Evolutionary conservation across 2,113 vertebrate species (phyloP).

Genomic region (Platysternon megacephalum): DNA sequence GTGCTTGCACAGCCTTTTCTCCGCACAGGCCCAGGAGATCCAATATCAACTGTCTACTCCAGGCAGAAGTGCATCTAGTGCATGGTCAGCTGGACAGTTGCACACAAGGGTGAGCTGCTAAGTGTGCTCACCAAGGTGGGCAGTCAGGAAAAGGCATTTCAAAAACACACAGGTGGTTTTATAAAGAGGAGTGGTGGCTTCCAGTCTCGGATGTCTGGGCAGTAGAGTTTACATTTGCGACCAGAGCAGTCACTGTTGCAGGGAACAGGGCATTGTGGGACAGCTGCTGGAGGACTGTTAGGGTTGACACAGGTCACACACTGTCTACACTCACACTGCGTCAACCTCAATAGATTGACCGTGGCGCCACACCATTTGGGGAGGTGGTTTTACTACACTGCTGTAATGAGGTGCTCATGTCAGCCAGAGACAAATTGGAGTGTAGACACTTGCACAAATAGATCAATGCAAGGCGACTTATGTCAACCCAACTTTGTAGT

Average conservation of each 20-base stretch:
- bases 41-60: not conserved
- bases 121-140: not conserved
- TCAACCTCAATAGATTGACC: not conserved
- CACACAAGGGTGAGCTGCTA: not conserved
- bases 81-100: not conserved
- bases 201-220: not conserved
- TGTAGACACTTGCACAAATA: not conserved
- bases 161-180: not conserved
- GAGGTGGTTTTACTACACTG: not conserved
- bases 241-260: not conserved
- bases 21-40: not conserved
- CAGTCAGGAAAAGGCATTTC: not conserved
- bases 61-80: not conserved
- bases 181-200: not conserved
- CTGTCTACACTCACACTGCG: not conserved
- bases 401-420: not conserved
- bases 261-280: not conserved
- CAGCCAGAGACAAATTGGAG: not conserved
- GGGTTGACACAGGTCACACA: not conserved
- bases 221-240: not conserved
- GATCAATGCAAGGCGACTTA: not conserved
- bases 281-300: not conserved
- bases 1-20: not conserved
- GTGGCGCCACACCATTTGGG: not conserved
- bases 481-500: not conserved